Evolutionary conservation across 2,888 invertebrate genomes (phyloP).

Genomic region (Dendrolimus houi): DNA sequence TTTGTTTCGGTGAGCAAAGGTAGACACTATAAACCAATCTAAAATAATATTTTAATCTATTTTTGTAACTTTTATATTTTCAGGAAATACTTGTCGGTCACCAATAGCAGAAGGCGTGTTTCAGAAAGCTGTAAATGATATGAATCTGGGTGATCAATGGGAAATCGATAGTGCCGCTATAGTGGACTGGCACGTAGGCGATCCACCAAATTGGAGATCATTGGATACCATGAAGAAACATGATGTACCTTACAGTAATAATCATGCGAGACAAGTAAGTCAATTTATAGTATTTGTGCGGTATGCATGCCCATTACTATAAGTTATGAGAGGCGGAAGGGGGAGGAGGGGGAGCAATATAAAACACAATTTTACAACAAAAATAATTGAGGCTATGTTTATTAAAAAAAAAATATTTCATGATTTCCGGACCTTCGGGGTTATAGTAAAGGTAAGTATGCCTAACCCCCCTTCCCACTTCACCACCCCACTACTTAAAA

Average conservation of each 20-base stretch:
- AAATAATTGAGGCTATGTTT: no score
- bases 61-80: constrained; percentile 10
- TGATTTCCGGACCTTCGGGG: no score
- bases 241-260: constrained; percentile 83
- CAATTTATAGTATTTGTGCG: not conserved
- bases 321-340: no score
- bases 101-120: constrained; percentile 97
- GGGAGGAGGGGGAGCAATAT: no score
- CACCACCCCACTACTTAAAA: no score
- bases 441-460: no score
- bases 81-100: constrained; percentile 96
- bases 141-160: constrained; percentile 81
- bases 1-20: constrained; percentile 52
- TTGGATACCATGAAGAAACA: constrained; percentile 82
- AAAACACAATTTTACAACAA: no score
- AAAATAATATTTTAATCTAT: not conserved
- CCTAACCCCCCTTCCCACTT: no score
- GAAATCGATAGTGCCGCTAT: constrained; percentile 93
- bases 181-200: constrained; percentile 92
- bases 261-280: constrained; percentile 82
- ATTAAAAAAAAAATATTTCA: no score
- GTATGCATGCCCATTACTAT: no score
- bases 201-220: constrained; percentile 87
- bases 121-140: constrained; percentile 82
- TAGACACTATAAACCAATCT: no score